Percentiles rank a stretch among this genome's conserved stretches.
phyloP scores from a whole-genome alignment of 2,888 invertebrate species.

The Mythimna impura region DNA sequence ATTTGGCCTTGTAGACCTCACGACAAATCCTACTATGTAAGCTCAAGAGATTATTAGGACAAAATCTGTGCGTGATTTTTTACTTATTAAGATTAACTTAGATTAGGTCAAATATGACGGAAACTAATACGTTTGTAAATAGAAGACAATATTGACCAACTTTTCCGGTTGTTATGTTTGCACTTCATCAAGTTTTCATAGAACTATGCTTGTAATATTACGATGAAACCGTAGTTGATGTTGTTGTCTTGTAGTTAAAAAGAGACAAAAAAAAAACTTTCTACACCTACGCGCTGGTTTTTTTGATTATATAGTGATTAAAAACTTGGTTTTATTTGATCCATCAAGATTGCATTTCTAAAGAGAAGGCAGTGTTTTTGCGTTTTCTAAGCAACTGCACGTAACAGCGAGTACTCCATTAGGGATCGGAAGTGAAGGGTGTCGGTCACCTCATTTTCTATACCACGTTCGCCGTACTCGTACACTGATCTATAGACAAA shows the following conservation, averaged over 20 bases:
- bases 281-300: conserved; percentile 14
- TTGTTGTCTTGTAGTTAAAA: conserved; percentile 7
- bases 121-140: conserved; percentile 20
- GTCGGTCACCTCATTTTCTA: conserved; percentile 68
- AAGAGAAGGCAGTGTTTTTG: conserved; percentile 53
- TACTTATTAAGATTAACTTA: conserved; percentile 34
- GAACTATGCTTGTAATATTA: conserved; percentile 12
- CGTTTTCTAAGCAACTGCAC: conserved; percentile 57
- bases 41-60: conserved; percentile 54
- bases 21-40: conserved; percentile 53
- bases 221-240: conserved; percentile 11
- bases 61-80: conserved; percentile 41
- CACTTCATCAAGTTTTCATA: conserved; percentile 22
- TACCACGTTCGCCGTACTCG: conserved; percentile 49
- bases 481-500: conserved; percentile 42
- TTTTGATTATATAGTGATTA: conserved; percentile 30
- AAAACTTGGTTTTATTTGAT: conserved; percentile 35
- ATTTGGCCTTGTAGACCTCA: conserved; percentile 59
- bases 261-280: conserved; percentile 30
- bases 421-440: conserved; percentile 70
- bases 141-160: conserved; percentile 13
- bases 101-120: conserved; percentile 14
- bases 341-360: conserved; percentile 48
- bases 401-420: conserved; percentile 60
- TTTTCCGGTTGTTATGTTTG: conserved; percentile 16